Base-by-base conservation (phyloP, 2,113 vertebrate genomes). In the Acanthochromis polyacanthus region DNA sequence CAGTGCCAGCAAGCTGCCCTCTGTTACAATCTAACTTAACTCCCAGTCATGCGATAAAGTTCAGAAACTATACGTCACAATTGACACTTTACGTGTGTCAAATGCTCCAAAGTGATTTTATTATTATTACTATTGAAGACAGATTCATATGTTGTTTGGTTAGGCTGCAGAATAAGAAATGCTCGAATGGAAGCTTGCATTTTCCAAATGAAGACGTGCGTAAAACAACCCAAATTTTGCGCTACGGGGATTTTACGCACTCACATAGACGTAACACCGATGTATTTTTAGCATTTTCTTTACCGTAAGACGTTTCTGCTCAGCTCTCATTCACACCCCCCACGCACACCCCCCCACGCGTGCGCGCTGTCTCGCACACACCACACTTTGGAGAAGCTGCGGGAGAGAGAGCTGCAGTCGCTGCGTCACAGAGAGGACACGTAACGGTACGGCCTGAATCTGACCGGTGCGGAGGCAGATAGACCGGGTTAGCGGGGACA, bases 341-440 rank as follows among this genome's bases (percentile, higher is more conserved):
- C 58, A 23, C 59, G 23, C 23, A 46, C 69, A 46, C 22, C 5
- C 45, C 20, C 55, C 28, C 58, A 50, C 22, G 19, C 58, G 43
- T 68, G 40, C 66, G 10, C 30, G 40, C 57, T 32, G 28, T 48
- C 43, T 38, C 22, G 3, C 57, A 19, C 60, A 38, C 28, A 16
- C 63, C 63, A 30, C 22, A 4, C 23, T 52, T 25, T 14, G 8
- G 22, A 53, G 74, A 57, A 51, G 17, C 69, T 5, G 55, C 46
- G 64, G 48, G 53, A 40, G 46, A 25, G 58, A 48, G 55, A 65
- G 61, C 81, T 48, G 85, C 87, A 83, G 82, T 75, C 63, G 40
- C 65, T 84, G 72, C 88, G 88, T 93, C 90, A 92, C 51, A 16
- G 43, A 16, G 43, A 76, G 64, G 78, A 84, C 75, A 66, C 79